These are phyloP conservation scores for Pseudomyrmex cubaensis DNA, from an alignment of 1,140 invertebrate species.

Conservation along the genomic window DNA sequence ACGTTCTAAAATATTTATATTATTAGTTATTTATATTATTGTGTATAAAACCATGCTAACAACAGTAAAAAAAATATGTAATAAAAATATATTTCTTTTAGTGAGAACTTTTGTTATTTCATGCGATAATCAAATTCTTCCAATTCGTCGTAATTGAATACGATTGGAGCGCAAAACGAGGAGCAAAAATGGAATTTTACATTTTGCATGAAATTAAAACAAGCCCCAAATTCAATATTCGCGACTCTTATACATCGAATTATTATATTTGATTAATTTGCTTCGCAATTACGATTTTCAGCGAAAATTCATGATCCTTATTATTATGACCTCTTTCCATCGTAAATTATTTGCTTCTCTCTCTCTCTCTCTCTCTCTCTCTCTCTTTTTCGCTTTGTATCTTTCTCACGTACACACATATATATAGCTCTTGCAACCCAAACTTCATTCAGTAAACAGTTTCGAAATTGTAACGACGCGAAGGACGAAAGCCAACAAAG, in stretches of 20 bases:
- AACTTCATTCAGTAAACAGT: slow-evolving; percentile 18
- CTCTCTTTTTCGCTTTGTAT: background rate
- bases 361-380: background rate
- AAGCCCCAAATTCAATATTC: background rate
- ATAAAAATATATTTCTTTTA: background rate
- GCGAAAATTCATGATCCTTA: background rate
- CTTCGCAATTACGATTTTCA: background rate
- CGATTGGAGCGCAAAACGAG: slow-evolving; percentile 5
- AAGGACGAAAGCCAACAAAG: slow-evolving; percentile 39
- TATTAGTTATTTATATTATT: no score
- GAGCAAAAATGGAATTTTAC: background rate
- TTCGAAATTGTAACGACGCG: slow-evolving; percentile 37
- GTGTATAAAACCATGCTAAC: no score
- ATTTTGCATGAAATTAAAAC: slow-evolving; percentile 9
- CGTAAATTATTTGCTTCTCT: slow-evolving; percentile 11
- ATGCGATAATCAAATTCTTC: background rate
- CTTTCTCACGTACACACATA: no score
- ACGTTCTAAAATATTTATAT: no score
- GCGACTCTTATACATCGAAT: no score
- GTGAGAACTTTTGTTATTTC: background rate
- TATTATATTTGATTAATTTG: background rate
- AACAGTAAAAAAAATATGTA: no score
- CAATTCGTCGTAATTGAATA: background rate
- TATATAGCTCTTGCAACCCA: background rate
- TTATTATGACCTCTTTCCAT: background rate